phyloP scores from a whole-genome alignment of 2,113 vertebrate genomes.

The Peromyscus leucopus region DNA sequence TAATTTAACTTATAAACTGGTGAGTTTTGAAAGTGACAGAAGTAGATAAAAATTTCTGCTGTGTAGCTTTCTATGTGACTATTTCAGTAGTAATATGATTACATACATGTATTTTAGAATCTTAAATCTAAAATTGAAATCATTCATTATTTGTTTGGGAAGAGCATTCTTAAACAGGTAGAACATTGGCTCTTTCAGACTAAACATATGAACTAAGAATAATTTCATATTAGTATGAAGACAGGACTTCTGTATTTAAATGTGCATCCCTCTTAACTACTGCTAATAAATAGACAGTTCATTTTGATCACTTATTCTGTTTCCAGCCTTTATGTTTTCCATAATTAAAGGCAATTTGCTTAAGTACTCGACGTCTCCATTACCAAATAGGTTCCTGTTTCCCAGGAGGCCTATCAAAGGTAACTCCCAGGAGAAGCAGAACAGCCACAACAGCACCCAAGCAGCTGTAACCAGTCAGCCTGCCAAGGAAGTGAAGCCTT shows the following conservation, averaged over 20 bases:
- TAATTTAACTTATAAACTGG: slow-evolving; percentile 40
- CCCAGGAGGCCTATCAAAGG: slow-evolving; percentile 5
- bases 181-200: neutral
- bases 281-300: slow-evolving; percentile 18
- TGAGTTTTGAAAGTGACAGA: slow-evolving; percentile 25
- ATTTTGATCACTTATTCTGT: slow-evolving; percentile 53
- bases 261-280: slow-evolving; percentile 28
- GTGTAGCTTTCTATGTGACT: neutral
- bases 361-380: slow-evolving; percentile 53
- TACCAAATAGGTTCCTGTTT: slow-evolving; percentile 54
- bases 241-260: slow-evolving; percentile 46
- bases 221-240: neutral
- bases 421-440: slow-evolving; percentile 43
- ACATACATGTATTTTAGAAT: slow-evolving; percentile 1
- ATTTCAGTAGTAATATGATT: neutral
- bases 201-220: neutral
- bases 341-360: slow-evolving; percentile 68
- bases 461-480: neutral
- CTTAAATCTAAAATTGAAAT: slow-evolving; percentile 30
- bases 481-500: slow-evolving; percentile 33
- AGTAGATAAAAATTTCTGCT: slow-evolving; percentile 1
- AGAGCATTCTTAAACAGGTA: neutral
- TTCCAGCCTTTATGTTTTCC: slow-evolving; percentile 65
- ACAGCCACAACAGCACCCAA: neutral
- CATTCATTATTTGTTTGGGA: neutral